Evolutionary conservation across 2,113 vertebrate species (phyloP).

Genomic region (human (Homo sapiens)): GRCh38 chr1:202859001-202859500

Average conservation of each 20-base stretch:
- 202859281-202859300: too few relatives aligned
- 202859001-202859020: constrained; percentile 85
- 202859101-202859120: constrained; percentile 65
- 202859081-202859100: constrained; percentile 87
- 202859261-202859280: too few relatives aligned
- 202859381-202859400: too few relatives aligned
- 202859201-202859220: neutral
- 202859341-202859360: too few relatives aligned
- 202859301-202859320: too few relatives aligned
- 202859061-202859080: constrained; percentile 87
- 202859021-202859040: constrained; percentile 85
- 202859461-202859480: too few relatives aligned
- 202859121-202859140: neutral
- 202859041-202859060: constrained; percentile 89
- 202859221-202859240: neutral
- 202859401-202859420: too few relatives aligned
- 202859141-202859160: neutral
- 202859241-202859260: neutral
- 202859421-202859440: too few relatives aligned
- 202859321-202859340: too few relatives aligned
- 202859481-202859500: too few relatives aligned
- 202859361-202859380: too few relatives aligned
- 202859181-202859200: neutral
- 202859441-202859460: too few relatives aligned
- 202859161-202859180: neutral